These are phyloP conservation scores for Mareca strepera DNA, from an alignment of 2,797 vertebrate species.

Conservation along the genomic window DNA sequence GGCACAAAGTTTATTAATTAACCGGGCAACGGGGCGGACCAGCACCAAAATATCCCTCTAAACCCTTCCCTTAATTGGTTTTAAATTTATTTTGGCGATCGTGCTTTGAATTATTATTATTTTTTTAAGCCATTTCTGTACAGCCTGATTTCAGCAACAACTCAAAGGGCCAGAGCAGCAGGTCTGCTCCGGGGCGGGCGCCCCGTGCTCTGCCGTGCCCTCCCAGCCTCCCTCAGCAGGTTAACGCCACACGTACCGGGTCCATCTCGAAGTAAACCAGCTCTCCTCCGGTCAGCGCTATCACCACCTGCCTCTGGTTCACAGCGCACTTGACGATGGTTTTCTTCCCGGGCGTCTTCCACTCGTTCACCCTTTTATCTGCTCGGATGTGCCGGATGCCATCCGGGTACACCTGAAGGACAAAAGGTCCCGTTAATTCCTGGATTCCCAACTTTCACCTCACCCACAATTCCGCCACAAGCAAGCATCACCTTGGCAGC, in stretches of 20 bases:
- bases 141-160: neutral
- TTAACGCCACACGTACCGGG: constrained; percentile 83
- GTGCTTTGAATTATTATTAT: neutral
- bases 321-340: constrained; percentile 97
- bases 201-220: too few species aligned
- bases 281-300: constrained; percentile 95
- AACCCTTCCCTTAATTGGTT: neutral
- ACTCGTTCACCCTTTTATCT: constrained; percentile 98
- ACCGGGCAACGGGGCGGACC: neutral
- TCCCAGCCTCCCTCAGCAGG: neutral
- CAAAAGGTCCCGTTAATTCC: neutral
- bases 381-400: constrained; percentile 97
- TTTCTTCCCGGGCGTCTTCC: constrained; percentile 98
- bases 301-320: constrained; percentile 98
- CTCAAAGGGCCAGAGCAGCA: neutral
- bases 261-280: constrained; percentile 99
- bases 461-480: neutral
- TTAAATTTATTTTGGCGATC: neutral
- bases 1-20: neutral
- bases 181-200: too few species aligned
- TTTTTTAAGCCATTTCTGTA: neutral
- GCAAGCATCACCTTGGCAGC: neutral
- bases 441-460: neutral
- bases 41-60: neutral
- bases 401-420: constrained; percentile 92